Evolutionary conservation across 1,140 invertebrate species (phyloP).

Genomic region (Zaprionus kolodkinae): DNA sequence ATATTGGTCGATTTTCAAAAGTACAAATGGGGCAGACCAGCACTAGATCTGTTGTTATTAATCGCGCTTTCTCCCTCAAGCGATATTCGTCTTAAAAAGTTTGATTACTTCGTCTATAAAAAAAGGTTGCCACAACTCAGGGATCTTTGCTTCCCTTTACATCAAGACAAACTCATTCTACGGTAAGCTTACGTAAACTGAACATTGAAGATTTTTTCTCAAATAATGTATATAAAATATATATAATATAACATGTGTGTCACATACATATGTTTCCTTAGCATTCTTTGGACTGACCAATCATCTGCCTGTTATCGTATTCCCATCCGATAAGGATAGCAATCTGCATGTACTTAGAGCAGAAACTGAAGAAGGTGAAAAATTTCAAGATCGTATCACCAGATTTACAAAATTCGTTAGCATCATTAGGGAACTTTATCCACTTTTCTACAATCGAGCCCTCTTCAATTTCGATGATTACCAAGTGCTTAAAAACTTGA

Average conservation of each 20-base stretch:
- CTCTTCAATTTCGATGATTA: slow-evolving; percentile 66
- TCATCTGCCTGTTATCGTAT: slow-evolving; percentile 61
- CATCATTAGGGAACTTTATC: slow-evolving; percentile 65
- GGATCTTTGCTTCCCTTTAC: slow-evolving; percentile 69
- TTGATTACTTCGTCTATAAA: slow-evolving; percentile 62
- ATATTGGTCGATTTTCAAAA: slow-evolving; percentile 84
- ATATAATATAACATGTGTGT: background rate
- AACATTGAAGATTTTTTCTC: background rate
- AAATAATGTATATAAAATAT: too few relatives aligned
- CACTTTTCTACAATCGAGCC: slow-evolving; percentile 63
- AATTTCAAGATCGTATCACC: slow-evolving; percentile 33
- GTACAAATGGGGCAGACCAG: slow-evolving; percentile 73
- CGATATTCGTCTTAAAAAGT: slow-evolving; percentile 59
- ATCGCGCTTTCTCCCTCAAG: slow-evolving; percentile 54
- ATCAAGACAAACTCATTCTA: slow-evolving; percentile 65
- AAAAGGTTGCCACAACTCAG: slow-evolving; percentile 77
- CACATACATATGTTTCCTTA: slow-evolving; percentile 3
- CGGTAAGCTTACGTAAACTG: slow-evolving; percentile 27
- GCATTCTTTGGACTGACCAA: slow-evolving; percentile 62
- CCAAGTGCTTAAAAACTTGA: background rate
- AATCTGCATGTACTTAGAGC: slow-evolving; percentile 53
- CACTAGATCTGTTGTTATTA: slow-evolving; percentile 81
- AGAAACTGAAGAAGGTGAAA: slow-evolving; percentile 52
- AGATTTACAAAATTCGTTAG: slow-evolving; percentile 55
- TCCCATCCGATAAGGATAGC: slow-evolving; percentile 69